Percentiles rank a stretch among this genome's conserved stretches.
These are phyloP conservation scores for Hippopotamyrus pictus DNA, from an alignment of 2,797 vertebrate genomes.

Conservation along the genomic window DNA sequence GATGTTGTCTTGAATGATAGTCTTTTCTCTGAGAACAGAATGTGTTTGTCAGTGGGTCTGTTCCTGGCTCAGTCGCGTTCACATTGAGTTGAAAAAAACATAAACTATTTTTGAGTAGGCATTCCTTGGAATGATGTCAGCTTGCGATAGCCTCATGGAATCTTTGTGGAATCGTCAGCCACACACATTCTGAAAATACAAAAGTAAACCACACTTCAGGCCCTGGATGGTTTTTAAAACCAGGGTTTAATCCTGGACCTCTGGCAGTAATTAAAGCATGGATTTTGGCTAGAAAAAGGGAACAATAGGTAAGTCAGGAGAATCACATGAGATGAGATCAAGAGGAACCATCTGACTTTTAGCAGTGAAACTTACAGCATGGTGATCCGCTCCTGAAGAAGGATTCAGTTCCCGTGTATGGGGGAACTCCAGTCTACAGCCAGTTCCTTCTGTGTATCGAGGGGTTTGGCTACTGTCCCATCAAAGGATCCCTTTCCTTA, in stretches of 20 bases:
- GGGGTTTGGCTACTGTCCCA: not conserved
- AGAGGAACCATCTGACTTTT: not conserved
- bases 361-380: not conserved
- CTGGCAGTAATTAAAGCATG: not conserved
- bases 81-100: not conserved
- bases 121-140: not conserved
- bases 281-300: not conserved
- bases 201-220: not conserved
- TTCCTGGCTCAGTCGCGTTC: not conserved
- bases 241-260: not conserved
- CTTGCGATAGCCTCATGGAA: not conserved
- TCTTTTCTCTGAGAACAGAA: not conserved
- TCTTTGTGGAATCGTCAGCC: not conserved
- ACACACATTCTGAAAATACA: not conserved
- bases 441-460: not conserved
- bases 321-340: not conserved
- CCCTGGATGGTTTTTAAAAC: not conserved
- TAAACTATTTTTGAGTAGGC: not conserved
- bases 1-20: not conserved
- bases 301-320: not conserved
- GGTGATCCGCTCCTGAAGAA: not conserved
- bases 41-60: not conserved
- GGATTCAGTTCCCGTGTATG: not conserved
- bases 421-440: not conserved
- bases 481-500: not conserved